Conservation (phyloP, 2,113 vertebrate species). For the Engystomops pustulosus region DNA sequence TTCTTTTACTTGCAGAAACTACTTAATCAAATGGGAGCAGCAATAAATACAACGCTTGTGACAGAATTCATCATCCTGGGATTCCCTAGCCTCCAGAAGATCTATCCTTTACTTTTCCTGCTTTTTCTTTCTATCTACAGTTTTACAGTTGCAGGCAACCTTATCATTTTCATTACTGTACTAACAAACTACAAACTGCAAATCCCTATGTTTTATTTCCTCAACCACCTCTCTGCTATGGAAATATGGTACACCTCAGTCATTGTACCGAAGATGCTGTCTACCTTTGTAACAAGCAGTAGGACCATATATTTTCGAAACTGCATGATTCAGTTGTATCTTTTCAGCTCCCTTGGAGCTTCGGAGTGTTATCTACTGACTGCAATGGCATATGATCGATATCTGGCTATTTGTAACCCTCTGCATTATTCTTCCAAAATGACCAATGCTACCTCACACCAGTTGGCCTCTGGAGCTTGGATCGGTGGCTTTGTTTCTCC, state of each 20-base stretch:
- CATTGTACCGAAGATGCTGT: slow-evolving; percentile 62
- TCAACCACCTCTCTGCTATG: slow-evolving; percentile 61
- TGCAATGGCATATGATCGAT: slow-evolving; percentile 63
- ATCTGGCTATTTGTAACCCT: slow-evolving; percentile 63
- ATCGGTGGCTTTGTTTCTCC: slow-evolving; percentile 64
- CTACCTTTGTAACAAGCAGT: slow-evolving; percentile 46
- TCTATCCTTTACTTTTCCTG: slow-evolving; percentile 59
- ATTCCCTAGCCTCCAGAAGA: slow-evolving; percentile 57
- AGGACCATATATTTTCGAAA: slow-evolving; percentile 57
- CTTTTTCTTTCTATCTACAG: slow-evolving; percentile 50
- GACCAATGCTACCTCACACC: slow-evolving; percentile 39
- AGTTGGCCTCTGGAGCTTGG: slow-evolving; percentile 61
- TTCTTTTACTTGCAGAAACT: neutral
- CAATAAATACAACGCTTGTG: slow-evolving; percentile 60
- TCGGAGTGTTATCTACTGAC: slow-evolving; percentile 63
- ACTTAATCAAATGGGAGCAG: slow-evolving; percentile 31
- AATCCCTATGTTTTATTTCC: slow-evolving; percentile 65
- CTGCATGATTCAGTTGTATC: slow-evolving; percentile 63
- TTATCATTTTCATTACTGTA: slow-evolving; percentile 61
- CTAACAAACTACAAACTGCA: slow-evolving; percentile 60
- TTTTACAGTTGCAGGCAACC: slow-evolving; percentile 58
- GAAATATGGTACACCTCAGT: slow-evolving; percentile 66
- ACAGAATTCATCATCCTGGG: slow-evolving; percentile 64
- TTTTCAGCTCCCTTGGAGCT: slow-evolving; percentile 65
- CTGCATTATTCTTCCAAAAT: slow-evolving; percentile 63